Base-by-base conservation (phyloP, 2,888 invertebrate species). In the Polietes domitor region DNA sequence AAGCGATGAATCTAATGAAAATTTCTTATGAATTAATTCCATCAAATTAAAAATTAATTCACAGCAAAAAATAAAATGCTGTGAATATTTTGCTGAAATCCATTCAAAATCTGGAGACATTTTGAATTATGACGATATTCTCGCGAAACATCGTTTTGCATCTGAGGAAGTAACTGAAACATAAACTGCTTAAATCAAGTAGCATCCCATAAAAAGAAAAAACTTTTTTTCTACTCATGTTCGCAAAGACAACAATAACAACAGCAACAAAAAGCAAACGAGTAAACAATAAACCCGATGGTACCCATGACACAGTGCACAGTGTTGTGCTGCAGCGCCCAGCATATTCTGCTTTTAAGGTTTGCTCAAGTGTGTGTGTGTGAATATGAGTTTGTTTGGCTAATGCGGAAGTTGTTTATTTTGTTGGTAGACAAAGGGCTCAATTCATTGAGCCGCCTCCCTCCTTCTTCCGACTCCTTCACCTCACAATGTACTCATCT, bases 351-450 rank as follows among this genome's bases (percentile, higher is more conserved):
- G 21, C 37, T 53, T 53, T 7, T 21, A 53, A 53, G 10, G 21
- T 2, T 2, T 21, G 2, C n/a, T 47, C 12, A 47, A n/a, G 47
- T n/a, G 15, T 47, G n/a, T 47, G 6, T n/a, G 47, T 47, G 47
- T 47, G 24, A 55, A 12, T 55, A 55, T 55, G 55, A 70, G 15
- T 24, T 24, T 43, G 72, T 73, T 53, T 28, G 32, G 0, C 70
- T 83, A 83, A 81, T 84, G 81, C 84, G 84, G 84, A 83, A 83
- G 83, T 83, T 71, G 43, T 70, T 61, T 72, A 65, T 63, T 19
- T 68, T 61, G 55, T 70, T 75, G 71, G 50, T 17, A 74, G 32
- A 83, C 80, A 79, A 82, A 82, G 76, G 78, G 50, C 53, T 72
- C 71, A 80, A 80, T 80, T 71, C 71, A 80, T 80, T 19, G 47